Evolutionary conservation across 2,113 vertebrate genomes (phyloP).

Genomic region (Ailurus styani): DNA sequence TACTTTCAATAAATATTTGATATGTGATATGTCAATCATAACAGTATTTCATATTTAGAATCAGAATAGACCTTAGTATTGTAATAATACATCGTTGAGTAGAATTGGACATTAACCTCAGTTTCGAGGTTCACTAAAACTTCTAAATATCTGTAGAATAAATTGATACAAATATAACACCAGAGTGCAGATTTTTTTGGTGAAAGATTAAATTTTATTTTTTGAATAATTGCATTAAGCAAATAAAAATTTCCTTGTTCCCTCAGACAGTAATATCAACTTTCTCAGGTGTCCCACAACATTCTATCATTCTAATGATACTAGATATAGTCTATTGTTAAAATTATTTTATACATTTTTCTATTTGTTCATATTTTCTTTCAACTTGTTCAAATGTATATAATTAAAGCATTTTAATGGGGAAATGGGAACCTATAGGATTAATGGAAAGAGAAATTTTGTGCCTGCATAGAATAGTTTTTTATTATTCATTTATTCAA

Average conservation of each 20-base stretch:
- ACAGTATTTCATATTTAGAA: not conserved
- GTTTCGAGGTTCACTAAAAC: not conserved
- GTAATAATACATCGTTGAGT: not conserved
- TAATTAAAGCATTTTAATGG: not conserved
- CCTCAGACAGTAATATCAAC: not conserved
- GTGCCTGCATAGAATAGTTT: not conserved
- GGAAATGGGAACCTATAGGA: not conserved
- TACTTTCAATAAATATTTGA: not conserved
- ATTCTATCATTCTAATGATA: not conserved
- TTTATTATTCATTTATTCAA: not conserved
- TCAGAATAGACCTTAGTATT: not conserved
- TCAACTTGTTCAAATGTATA: not conserved
- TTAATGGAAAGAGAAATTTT: not conserved
- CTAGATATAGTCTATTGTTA: not conserved
- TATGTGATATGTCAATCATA: not conserved
- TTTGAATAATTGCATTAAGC: not conserved
- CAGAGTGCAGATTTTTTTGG: not conserved
- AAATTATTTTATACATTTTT: not conserved
- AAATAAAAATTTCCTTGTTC: not conserved
- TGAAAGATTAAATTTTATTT: not conserved
- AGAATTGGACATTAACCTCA: not conserved
- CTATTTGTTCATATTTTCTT: not conserved
- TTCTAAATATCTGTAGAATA: not conserved
- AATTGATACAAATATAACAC: not conserved
- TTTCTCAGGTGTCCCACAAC: not conserved